Evolutionary conservation across 2,797 vertebrate genomes (phyloP).

Genomic region (Tinamus major): DNA sequence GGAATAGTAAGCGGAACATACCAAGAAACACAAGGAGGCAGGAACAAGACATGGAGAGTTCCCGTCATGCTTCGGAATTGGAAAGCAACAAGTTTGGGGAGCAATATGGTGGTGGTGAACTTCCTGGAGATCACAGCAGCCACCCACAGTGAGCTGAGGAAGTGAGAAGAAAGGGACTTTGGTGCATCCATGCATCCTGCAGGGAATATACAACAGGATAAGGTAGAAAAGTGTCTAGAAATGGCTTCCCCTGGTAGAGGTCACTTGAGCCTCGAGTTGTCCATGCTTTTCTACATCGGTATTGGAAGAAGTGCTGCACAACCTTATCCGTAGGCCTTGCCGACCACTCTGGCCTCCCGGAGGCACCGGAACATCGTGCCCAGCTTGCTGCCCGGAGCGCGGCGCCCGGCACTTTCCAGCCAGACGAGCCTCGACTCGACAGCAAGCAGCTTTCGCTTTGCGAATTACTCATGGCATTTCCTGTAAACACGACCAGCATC

Average conservation of each 20-base stretch:
- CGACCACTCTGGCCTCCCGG: neutral
- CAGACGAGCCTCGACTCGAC: neutral
- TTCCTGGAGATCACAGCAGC: neutral
- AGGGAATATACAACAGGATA: neutral
- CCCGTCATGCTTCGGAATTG: neutral
- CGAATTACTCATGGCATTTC: constrained; percentile 60
- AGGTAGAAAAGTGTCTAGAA: neutral
- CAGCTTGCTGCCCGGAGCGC: neutral
- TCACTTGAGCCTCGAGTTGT: fast-evolving
- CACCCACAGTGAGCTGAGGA: neutral
- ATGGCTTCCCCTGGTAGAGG: neutral
- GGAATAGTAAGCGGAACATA: neutral
- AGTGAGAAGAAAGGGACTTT: neutral
- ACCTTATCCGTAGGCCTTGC: neutral
- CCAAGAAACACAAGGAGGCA: neutral
- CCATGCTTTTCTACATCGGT: neutral
- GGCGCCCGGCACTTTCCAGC: neutral
- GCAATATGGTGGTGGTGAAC: fast-evolving
- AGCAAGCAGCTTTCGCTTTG: neutral
- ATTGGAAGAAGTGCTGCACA: neutral
- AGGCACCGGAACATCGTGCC: neutral
- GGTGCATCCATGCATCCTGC: neutral
- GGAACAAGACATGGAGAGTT: neutral
- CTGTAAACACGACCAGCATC: constrained; percentile 57
- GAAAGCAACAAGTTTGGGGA: neutral